phyloP scores from a whole-genome alignment of 1,140 invertebrate species.

The Chironomus tepperi region DNA sequence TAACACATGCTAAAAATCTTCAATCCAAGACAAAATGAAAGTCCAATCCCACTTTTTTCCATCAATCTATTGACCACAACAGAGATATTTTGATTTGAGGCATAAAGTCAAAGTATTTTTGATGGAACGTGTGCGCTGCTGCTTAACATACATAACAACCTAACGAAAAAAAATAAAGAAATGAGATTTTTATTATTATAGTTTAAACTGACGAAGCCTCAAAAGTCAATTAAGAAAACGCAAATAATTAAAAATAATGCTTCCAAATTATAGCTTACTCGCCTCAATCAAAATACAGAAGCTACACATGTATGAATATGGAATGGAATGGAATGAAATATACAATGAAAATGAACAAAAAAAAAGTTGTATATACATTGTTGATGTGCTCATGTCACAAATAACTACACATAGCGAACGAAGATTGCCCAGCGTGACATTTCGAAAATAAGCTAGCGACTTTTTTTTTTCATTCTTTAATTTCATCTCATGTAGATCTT shows the following conservation, averaged over 20 bases:
- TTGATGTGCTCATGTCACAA: conserved; percentile 23
- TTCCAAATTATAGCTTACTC: conserved; percentile 20
- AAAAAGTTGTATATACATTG: neutral
- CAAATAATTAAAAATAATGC: conserved; percentile 24
- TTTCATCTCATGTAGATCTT: conserved; percentile 12
- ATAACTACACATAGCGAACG: neutral
- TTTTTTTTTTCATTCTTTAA: conserved; percentile 17
- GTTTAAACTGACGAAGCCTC: neutral
- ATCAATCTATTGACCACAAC: too few relatives aligned
- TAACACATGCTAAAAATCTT: too few relatives aligned
- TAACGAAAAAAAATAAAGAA: neutral
- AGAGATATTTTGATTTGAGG: too few relatives aligned
- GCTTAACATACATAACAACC: neutral
- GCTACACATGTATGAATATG: conserved; percentile 5
- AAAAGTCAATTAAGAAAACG: conserved; percentile 23
- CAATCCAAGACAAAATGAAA: too few relatives aligned
- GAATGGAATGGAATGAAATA: neutral
- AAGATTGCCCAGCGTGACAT: conserved; percentile 11
- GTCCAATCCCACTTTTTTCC: too few relatives aligned
- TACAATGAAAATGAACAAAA: neutral
- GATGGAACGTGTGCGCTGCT: conserved; percentile 3
- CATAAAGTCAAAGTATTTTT: neutral
- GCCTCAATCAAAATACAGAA: conserved; percentile 22
- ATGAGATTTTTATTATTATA: neutral
- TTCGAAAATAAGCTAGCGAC: neutral